Evolutionary conservation across 1,140 invertebrate species (phyloP), one percentile per base, ranked within the genome.

Genomic region (Drosophila parvula): DNA sequence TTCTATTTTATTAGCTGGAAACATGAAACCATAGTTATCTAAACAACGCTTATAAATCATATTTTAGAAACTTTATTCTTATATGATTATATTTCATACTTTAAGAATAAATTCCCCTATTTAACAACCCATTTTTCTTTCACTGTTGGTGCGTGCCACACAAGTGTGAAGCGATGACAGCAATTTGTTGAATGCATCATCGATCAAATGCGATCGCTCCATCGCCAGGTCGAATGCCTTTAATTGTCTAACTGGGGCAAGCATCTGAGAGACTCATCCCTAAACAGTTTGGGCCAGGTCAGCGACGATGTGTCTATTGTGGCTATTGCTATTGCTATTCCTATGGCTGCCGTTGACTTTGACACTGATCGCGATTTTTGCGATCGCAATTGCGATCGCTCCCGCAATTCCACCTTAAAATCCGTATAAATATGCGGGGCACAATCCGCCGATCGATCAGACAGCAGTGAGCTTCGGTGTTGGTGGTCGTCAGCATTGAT

Each of bases 221-320:
- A 53, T 65, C 45, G 38, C 11, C 47, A 27, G 65, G 30, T 50
- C 62, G 62, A 69, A 81, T 89, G 81, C 61, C 85, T 86, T 88
- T 77, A 86, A 86, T 86, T 82, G 84, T 84, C 81, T 57, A 89
- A 90, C 84, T 89, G 85, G 84, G 84, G 65, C 81, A 89, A 89
- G 75, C 84, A 81, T 75, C 80, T 76, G 73, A 76, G 73, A 76
- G 62, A 70, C 47, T 73, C 78, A 81, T 90, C 84, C 84, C 84
- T 89, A 89, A 89, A 89, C 84, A 90, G 82, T 86, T 71, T 78
- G 43, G 38, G 28, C 45, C 69, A 67, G 71, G 74, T 68, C 80
- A 78, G 18, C 80, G 58, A 30, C 3, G 47, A 12, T 16, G 44
- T 38, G 43, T 18, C 58, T 47, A 50, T 44, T 28, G 34, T 32